Evolutionary conservation across 2,113 vertebrate genomes (phyloP), one percentile per base, ranked within the genome.

Genomic region (Cyphomyrus discorhynchus): DNA sequence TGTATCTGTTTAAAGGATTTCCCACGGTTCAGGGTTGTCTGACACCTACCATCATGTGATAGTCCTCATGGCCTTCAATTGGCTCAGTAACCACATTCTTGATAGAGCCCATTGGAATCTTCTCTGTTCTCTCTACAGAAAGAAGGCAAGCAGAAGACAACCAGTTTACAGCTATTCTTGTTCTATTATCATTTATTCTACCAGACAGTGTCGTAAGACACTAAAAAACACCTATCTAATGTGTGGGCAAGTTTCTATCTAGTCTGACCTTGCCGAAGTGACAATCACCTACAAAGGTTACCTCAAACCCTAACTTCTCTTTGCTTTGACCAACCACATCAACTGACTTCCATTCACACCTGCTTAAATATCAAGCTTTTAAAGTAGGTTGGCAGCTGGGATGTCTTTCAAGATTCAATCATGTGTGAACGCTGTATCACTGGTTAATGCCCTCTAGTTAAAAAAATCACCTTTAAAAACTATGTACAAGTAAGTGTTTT

Each of bases 31-130:
- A n/a, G 1, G 45, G 7, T 85, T 19, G n/a, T 17, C 13, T 80
- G 52, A 93, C 92, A 94, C 96, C 96, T 95, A 99, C 98, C 98
- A 99, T 98, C 98, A 99, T 99, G 95, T 98, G 96, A 95, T 99
- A 99, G 94, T 98, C 98, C 80, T 99, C 98, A 2, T 99, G 97
- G 93, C 96, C 98, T 96, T 99, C 98, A 89, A 99, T 99, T 93
- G 98, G 97, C 94, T 99, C 98, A 94, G 97, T 97, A 95, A 99
- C 96, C 95, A 99, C 98, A 89, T 99, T 99, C 97, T 99, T 99
- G 94, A 99, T 99, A 94, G 98, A 99, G 92, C 97, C 98, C 98
- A 99, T 99, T 42, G 98, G 98, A 93, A 99, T 95, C 94, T 99
- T 99, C 96, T 99, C 98, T 87, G 98, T 99, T 94, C 98, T 97